A percentile compares a stretch with the other conserved stretches of the same genome.
Evolutionary conservation across 2,113 vertebrate species (phyloP).

Genomic region (Lasiurus cinereus): DNA sequence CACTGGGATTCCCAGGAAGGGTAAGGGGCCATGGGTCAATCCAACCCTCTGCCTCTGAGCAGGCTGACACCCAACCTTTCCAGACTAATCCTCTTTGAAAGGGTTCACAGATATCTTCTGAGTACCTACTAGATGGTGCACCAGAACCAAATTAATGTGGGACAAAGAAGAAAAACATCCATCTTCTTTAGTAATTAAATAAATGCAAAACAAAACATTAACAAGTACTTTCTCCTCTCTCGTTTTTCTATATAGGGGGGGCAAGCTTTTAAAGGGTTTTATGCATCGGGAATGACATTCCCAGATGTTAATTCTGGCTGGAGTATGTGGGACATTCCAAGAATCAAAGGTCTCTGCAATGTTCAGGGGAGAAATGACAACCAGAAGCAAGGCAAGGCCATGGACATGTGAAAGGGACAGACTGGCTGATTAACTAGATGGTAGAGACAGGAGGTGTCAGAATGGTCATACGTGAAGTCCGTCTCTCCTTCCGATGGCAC

Average conservation of each 20-base stretch:
- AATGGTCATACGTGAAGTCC: fast-evolving
- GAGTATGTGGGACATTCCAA: background rate
- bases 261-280: background rate
- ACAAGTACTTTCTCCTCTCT: background rate
- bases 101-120: background rate
- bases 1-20: background rate
- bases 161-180: background rate
- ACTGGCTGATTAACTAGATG: too few relatives aligned
- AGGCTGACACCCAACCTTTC: background rate
- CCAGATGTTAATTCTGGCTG: background rate
- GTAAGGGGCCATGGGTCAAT: background rate
- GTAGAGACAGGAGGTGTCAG: background rate
- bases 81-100: background rate
- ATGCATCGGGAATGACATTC: background rate
- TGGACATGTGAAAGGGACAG: background rate
- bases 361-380: background rate
- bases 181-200: conserved; percentile 17
- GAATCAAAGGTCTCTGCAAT: background rate
- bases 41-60: background rate
- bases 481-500: background rate
- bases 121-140: background rate
- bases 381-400: background rate
- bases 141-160: background rate
- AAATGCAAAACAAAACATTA: background rate
- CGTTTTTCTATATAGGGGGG: background rate